These are phyloP conservation scores for Synanthedon vespiformis DNA, from an alignment of 2,888 invertebrate species.

Conservation along the genomic window DNA sequence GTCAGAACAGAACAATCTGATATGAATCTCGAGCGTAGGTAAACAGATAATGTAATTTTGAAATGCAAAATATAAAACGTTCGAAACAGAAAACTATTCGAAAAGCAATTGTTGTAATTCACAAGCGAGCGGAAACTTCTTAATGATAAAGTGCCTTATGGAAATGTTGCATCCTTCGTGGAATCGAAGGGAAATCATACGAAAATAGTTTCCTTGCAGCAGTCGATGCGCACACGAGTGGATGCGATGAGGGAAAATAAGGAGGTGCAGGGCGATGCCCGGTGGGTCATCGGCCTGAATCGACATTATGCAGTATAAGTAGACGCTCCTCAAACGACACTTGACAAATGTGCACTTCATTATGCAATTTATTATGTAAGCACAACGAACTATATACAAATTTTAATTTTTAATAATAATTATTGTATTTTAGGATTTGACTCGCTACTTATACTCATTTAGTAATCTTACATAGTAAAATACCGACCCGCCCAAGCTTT, in stretches of 20 bases:
- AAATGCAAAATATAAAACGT: slow-evolving; percentile 13
- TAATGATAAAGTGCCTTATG: slow-evolving; percentile 19
- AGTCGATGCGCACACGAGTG: slow-evolving; percentile 12
- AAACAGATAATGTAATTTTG: slow-evolving; percentile 20
- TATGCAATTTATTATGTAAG: not conserved
- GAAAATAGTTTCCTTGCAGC: slow-evolving; percentile 33
- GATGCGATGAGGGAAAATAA: slow-evolving; percentile 15
- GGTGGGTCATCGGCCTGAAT: slow-evolving; percentile 12
- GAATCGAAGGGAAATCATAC: slow-evolving; percentile 21
- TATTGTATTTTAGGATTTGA: no score
- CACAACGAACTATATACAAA: no score
- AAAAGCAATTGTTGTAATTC: slow-evolving; percentile 27
- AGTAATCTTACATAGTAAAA: no score
- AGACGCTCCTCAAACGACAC: not conserved
- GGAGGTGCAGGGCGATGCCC: slow-evolving; percentile 13
- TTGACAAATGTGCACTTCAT: not conserved
- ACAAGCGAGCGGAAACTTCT: slow-evolving; percentile 20
- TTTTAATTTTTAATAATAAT: no score
- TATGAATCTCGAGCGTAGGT: no score
- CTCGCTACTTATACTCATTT: no score
- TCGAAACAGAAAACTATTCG: slow-evolving; percentile 7
- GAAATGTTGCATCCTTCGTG: not conserved
- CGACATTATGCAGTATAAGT: not conserved
- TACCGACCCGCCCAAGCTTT: no score
- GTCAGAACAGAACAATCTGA: no score